A percentile compares a stretch with the other conserved stretches of the same genome.
phyloP scores from a whole-genome alignment of 2,797 vertebrate genomes.

The Pseudochaenichthys georgianus region DNA sequence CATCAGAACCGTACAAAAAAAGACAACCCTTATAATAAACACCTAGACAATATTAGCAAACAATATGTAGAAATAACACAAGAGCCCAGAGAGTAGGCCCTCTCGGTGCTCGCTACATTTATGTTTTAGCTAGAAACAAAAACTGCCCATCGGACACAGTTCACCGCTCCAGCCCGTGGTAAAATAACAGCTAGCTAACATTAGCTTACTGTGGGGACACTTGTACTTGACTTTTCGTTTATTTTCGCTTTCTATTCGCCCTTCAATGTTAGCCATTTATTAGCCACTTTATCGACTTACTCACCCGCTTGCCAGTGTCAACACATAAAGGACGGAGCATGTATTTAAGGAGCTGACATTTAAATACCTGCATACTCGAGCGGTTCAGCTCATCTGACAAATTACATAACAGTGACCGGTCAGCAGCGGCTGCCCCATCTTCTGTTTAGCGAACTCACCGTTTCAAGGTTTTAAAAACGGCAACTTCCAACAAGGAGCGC shows the following conservation, averaged over 20 bases:
- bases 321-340: neutral
- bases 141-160: neutral
- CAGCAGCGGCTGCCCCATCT: neutral
- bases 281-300: neutral
- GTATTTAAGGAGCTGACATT: neutral
- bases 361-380: slow-evolving; percentile 21
- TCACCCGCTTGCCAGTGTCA: slow-evolving; percentile 24
- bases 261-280: too few relatives aligned
- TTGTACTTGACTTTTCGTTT: fast-evolving
- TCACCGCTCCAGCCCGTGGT: neutral
- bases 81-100: neutral
- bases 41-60: neutral
- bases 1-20: too few relatives aligned
- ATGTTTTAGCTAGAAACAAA: too few relatives aligned
- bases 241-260: fast-evolving
- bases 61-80: neutral
- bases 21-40: neutral
- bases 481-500: neutral
- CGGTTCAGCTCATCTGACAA: neutral
- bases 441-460: slow-evolving; percentile 22
- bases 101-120: fast-evolving
- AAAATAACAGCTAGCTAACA: slow-evolving; percentile 27
- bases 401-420: neutral
- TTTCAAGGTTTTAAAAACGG: slow-evolving; percentile 5
- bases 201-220: neutral